phyloP scores from a whole-genome alignment of 2,888 invertebrate genomes.

The Dolichopus griseipennis region DNA sequence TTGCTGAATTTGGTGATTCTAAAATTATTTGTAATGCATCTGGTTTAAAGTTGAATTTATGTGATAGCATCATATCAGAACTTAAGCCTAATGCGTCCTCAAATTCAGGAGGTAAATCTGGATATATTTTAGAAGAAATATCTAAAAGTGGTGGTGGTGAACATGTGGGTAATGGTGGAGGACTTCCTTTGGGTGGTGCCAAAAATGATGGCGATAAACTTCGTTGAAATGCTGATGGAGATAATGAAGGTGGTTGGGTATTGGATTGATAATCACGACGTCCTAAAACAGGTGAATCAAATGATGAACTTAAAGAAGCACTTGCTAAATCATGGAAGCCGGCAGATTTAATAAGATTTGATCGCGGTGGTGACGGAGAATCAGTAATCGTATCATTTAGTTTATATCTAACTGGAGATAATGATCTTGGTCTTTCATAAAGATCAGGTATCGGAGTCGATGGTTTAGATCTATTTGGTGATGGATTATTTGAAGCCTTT shows the following conservation, averaged over 20 bases:
- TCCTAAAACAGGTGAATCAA: not conserved
- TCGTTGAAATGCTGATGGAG: not conserved
- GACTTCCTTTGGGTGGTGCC: not conserved
- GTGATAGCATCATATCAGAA: not conserved
- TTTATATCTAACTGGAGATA: not conserved
- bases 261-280: not conserved
- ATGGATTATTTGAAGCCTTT: not conserved
- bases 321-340: constrained; percentile 1
- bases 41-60: not conserved
- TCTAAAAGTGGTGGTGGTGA: not conserved
- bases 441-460: not conserved
- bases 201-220: not conserved
- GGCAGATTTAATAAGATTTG: not conserved
- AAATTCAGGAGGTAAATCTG: not conserved
- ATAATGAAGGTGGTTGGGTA: not conserved
- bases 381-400: not conserved
- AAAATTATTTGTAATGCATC: not conserved
- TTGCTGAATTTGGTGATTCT: not conserved
- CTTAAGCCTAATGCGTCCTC: not conserved
- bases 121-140: not conserved
- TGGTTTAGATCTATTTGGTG: not conserved
- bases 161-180: not conserved
- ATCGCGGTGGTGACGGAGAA: not conserved
- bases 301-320: not conserved
- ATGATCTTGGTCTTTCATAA: not conserved